Percentiles rank a stretch among this genome's conserved stretches.
phyloP scores from a whole-genome alignment of 2,113 vertebrate species.

The Albula glossodonta region DNA sequence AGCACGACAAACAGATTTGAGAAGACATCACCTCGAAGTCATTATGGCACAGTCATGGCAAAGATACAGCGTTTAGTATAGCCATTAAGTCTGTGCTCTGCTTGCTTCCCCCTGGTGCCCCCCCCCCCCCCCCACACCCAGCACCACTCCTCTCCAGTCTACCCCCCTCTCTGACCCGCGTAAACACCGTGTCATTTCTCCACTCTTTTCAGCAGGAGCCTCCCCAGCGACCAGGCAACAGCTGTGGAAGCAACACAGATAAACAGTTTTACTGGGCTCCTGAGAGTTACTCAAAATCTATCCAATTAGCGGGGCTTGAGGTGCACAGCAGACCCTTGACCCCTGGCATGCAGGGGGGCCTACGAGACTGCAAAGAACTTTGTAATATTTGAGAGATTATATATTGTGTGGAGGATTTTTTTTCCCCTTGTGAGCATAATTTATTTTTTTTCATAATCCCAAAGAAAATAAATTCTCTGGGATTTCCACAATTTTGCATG shows the following conservation, averaged over 20 bases:
- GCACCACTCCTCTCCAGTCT: too few species aligned
- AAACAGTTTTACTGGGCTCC: slow-evolving; percentile 47
- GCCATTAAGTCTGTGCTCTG: not conserved
- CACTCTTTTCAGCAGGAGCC: slow-evolving; percentile 27
- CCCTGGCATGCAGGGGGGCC: slow-evolving; percentile 1
- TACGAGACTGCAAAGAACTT: too few species aligned
- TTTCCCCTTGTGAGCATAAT: slow-evolving; percentile 19
- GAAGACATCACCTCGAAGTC: not conserved
- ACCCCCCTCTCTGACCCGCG: slow-evolving; percentile 15
- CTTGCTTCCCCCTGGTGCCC: too few species aligned
- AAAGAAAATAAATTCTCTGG: not conserved
- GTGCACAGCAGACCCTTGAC: not conserved
- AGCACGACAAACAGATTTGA: not conserved
- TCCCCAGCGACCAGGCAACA: slow-evolving; percentile 39
- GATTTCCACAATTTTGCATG: not conserved
- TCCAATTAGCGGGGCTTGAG: slow-evolving; percentile 40
- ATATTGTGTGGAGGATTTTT: not conserved
- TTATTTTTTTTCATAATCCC: not conserved
- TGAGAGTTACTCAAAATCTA: slow-evolving; percentile 32
- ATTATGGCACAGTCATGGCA: not conserved
- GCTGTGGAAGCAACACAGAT: slow-evolving; percentile 47
- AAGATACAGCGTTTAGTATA: not conserved
- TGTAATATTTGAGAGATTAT: slow-evolving; percentile 20
- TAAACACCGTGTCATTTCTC: slow-evolving; percentile 26
- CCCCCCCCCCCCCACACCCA: not conserved